Conservation (phyloP, 1,140 invertebrate genomes). For the Drosophila virilis region DNA sequence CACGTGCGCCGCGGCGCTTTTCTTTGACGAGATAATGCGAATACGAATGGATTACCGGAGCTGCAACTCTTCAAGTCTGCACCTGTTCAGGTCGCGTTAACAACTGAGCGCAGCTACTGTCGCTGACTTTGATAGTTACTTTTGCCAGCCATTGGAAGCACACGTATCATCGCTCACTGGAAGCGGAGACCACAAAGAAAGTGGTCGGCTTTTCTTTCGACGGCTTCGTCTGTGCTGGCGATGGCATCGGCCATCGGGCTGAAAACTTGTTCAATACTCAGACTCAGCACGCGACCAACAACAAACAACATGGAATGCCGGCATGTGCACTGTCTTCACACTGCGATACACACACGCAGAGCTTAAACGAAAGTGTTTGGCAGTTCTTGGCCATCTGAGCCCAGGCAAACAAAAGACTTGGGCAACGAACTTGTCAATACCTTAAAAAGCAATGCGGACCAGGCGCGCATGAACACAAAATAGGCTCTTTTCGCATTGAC, state of each 20-base stretch:
- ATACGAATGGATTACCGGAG: slow-evolving; percentile 25
- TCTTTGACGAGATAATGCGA: slow-evolving; percentile 36
- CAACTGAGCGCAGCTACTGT: slow-evolving; percentile 55
- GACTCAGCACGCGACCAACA: slow-evolving; percentile 69
- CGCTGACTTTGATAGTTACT: slow-evolving; percentile 47
- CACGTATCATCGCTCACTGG: slow-evolving; percentile 36
- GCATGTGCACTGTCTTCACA: slow-evolving; percentile 50
- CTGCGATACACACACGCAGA: slow-evolving; percentile 24
- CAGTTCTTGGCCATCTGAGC: slow-evolving; percentile 54
- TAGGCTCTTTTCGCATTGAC: slow-evolving; percentile 26
- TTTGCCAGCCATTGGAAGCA: slow-evolving; percentile 55
- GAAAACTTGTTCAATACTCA: slow-evolving; percentile 63
- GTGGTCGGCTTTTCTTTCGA: slow-evolving; percentile 67
- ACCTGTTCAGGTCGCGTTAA: slow-evolving; percentile 69
- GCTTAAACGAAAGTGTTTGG: slow-evolving; percentile 71
- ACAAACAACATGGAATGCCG: slow-evolving; percentile 32
- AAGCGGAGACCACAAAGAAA: slow-evolving; percentile 62
- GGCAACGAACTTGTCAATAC: slow-evolving; percentile 69
- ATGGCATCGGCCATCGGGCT: neutral
- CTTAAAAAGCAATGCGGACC: slow-evolving; percentile 73
- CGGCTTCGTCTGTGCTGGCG: slow-evolving; percentile 11
- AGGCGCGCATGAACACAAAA: slow-evolving; percentile 68
- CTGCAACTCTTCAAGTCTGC: slow-evolving; percentile 51
- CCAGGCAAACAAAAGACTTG: slow-evolving; percentile 66
- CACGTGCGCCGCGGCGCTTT: slow-evolving; percentile 72